Conservation (phyloP, 1,140 invertebrate genomes). For the Drosophila tani region DNA sequence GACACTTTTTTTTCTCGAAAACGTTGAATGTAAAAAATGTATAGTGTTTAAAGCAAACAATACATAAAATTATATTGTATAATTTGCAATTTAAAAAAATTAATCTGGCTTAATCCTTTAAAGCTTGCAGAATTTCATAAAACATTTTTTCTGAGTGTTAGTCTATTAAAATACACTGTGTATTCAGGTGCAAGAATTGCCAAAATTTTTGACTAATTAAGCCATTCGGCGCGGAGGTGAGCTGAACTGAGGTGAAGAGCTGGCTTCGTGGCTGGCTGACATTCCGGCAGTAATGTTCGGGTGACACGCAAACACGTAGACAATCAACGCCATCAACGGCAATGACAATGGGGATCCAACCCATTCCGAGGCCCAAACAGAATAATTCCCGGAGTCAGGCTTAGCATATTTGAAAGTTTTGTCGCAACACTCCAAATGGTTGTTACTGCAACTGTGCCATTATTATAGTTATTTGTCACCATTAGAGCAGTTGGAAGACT, state of each 20-base stretch:
- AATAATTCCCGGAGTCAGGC: constrained; percentile 31
- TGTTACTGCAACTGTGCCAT: constrained; percentile 40
- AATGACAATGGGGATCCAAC: constrained; percentile 41
- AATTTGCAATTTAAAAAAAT: too few relatives aligned
- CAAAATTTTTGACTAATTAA: constrained; percentile 78
- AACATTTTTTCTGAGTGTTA: constrained; percentile 1
- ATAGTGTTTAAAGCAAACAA: neutral
- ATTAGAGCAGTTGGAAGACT: constrained; percentile 53
- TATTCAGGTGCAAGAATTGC: constrained; percentile 41
- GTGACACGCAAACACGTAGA: constrained; percentile 76
- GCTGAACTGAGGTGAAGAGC: neutral
- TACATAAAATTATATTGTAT: neutral
- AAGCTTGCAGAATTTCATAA: neutral
- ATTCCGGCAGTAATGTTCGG: constrained; percentile 53
- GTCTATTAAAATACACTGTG: neutral
- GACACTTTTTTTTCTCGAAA: neutral
- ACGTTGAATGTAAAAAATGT: neutral
- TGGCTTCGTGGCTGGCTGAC: constrained; percentile 34
- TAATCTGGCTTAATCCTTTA: too few relatives aligned
- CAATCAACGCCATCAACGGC: constrained; percentile 65
- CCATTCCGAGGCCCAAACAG: constrained; percentile 11
- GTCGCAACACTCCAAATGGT: constrained; percentile 43
- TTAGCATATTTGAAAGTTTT: constrained; percentile 76
- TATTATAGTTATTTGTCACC: constrained; percentile 66
- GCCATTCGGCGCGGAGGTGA: constrained; percentile 40